Conservation (phyloP, 1,140 invertebrate species). For the Magallana gigas region DNA sequence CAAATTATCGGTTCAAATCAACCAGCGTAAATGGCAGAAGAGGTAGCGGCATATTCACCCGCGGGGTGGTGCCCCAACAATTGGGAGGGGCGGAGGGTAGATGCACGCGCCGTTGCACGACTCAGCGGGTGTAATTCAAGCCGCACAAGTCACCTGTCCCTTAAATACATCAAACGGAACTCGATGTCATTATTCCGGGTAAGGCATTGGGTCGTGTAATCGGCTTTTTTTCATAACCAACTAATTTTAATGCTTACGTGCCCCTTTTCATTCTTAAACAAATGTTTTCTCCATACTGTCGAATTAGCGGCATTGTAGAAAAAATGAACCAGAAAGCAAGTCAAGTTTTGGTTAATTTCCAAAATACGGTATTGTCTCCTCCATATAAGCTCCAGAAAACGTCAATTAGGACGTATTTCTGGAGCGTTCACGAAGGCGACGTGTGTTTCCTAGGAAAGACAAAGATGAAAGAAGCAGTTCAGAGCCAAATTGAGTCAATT, state of each 20-base stretch:
- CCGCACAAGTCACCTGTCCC: constrained; percentile 55
- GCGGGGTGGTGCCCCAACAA: constrained; percentile 45
- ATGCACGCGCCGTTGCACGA: constrained; percentile 51
- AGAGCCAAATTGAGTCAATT: constrained; percentile 29
- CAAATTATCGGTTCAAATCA: constrained; percentile 52
- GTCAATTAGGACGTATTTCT: constrained; percentile 16
- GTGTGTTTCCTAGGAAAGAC: constrained; percentile 24
- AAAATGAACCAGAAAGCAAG: constrained; percentile 28
- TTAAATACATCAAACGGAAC: constrained; percentile 51
- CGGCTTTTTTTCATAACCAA: constrained; percentile 13
- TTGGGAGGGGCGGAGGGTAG: constrained; percentile 50
- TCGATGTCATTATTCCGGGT: constrained; percentile 4
- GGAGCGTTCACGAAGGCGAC: background rate
- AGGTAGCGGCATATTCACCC: constrained; percentile 49
- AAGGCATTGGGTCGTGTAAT: constrained; percentile 28
- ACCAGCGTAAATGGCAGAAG: constrained; percentile 46
- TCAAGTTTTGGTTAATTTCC: constrained; percentile 35
- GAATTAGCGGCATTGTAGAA: constrained; percentile 32
- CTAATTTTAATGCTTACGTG: constrained; percentile 30
- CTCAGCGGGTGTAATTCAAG: constrained; percentile 50
- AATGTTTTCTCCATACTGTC: background rate
- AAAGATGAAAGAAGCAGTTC: constrained; percentile 31
- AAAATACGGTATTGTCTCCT: constrained; percentile 36
- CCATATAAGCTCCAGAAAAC: background rate
- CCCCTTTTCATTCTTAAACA: background rate